These are phyloP conservation scores for Nettapus auritus DNA, from an alignment of 2,113 vertebrate species.

Conservation along the genomic window DNA sequence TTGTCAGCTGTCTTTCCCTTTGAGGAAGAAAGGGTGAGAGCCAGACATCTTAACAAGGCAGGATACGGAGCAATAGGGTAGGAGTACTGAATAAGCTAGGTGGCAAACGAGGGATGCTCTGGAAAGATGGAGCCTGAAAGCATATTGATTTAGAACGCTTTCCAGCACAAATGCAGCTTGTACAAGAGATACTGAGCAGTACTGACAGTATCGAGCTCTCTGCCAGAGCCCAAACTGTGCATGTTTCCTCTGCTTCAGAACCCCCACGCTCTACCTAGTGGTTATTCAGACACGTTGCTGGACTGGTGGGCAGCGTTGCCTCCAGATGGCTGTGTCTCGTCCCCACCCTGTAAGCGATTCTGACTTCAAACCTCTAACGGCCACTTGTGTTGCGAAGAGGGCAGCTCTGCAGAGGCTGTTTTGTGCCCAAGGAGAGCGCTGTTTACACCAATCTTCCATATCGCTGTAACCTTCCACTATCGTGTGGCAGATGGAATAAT, in stretches of 20 bases:
- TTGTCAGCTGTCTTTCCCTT: conserved; percentile 35
- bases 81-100: background rate
- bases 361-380: background rate
- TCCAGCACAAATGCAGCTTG: conserved; percentile 48
- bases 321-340: conserved; percentile 33
- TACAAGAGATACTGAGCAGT: conserved; percentile 47
- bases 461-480: conserved; percentile 60
- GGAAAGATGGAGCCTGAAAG: conserved; percentile 39
- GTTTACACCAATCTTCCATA: conserved; percentile 46
- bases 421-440: conserved; percentile 52
- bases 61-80: background rate
- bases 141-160: conserved; percentile 21
- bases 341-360: background rate
- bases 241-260: conserved; percentile 30
- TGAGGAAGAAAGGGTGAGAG: background rate
- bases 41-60: background rate
- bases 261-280: conserved; percentile 15
- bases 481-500: conserved; percentile 69
- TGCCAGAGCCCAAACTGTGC: conserved; percentile 43
- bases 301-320: conserved; percentile 26
- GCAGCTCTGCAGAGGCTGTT: conserved; percentile 42
- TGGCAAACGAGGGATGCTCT: conserved; percentile 37
- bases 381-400: conserved; percentile 6
- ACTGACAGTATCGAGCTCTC: conserved; percentile 29
- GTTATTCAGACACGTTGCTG: conserved; percentile 26